phyloP scores from a whole-genome alignment of 2,113 vertebrate species.

The Dermatemys mawii region DNA sequence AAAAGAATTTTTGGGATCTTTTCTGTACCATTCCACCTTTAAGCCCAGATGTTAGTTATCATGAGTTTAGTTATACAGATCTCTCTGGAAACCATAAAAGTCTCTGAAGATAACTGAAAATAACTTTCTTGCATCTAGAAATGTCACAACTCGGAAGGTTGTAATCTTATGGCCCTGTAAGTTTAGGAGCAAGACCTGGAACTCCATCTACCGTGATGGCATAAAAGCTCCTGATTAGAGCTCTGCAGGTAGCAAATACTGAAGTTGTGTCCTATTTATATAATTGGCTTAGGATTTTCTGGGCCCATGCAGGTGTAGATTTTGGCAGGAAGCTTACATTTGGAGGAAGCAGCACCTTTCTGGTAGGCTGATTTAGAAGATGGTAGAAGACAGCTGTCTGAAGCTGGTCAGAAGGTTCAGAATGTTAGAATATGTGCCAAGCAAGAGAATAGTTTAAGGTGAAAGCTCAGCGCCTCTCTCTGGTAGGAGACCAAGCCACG shows the following conservation, averaged over 20 bases:
- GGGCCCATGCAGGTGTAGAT: not conserved
- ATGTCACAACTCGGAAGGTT: not conserved
- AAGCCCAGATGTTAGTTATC: not conserved
- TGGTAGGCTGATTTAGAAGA: not conserved
- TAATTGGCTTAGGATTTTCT: not conserved
- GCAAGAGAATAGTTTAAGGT: not conserved
- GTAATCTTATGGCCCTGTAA: not conserved
- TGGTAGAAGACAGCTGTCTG: not conserved
- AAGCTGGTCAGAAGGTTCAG: not conserved
- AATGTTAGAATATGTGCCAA: not conserved
- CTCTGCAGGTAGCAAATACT: not conserved
- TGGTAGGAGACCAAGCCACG: not conserved
- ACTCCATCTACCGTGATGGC: not conserved
- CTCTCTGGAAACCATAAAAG: not conserved
- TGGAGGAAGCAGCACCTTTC: not conserved
- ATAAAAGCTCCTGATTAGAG: not conserved
- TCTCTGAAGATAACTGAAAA: not conserved
- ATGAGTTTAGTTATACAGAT: not conserved
- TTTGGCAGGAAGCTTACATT: not conserved
- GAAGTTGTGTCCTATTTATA: not conserved
- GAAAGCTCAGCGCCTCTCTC: not conserved
- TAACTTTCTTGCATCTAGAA: not conserved
- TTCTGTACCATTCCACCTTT: not conserved
- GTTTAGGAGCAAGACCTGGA: not conserved
- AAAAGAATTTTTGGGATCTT: not conserved